These are phyloP conservation scores for Tyrannus savana DNA, from an alignment of 2,113 vertebrate species.

Conservation along the genomic window DNA sequence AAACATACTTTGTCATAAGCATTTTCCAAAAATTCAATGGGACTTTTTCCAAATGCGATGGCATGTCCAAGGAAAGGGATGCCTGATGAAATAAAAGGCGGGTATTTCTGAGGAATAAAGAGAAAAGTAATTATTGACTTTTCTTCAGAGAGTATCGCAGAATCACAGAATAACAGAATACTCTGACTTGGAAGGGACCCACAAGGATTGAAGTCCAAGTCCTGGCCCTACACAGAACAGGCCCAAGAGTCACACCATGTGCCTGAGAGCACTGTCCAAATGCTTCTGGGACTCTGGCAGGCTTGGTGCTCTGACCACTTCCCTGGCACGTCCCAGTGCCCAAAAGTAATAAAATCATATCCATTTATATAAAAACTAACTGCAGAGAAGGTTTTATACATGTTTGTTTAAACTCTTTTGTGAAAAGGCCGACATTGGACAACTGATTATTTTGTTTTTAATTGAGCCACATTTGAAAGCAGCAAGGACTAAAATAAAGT, in stretches of 20 bases:
- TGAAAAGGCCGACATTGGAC: not conserved
- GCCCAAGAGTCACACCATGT: not conserved
- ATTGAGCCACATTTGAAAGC: not conserved
- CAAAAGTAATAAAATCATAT: not conserved
- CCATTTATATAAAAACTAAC: not conserved
- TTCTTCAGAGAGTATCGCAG: not conserved
- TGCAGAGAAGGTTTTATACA: not conserved
- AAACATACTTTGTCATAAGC: constrained; percentile 90
- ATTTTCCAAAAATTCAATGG: constrained; percentile 93
- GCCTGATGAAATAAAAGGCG: constrained; percentile 89
- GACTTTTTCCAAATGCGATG: constrained; percentile 91
- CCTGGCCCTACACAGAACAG: not conserved
- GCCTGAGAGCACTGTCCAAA: not conserved
- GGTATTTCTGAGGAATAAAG: constrained; percentile 80
- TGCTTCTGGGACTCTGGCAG: not conserved
- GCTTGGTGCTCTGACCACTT: not conserved
- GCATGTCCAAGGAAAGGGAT: constrained; percentile 95
- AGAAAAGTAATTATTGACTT: not conserved
- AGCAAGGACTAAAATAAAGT: not conserved
- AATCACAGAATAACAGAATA: not conserved
- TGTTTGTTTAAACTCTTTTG: not conserved
- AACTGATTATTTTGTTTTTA: not conserved
- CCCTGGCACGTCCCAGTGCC: not conserved
- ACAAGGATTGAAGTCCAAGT: not conserved
- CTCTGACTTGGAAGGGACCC: not conserved